A percentile compares a stretch with the other conserved stretches of the same genome.
Evolutionary conservation across 2,113 vertebrate genomes (phyloP).

Genomic region (Tupaia chinensis): DNA sequence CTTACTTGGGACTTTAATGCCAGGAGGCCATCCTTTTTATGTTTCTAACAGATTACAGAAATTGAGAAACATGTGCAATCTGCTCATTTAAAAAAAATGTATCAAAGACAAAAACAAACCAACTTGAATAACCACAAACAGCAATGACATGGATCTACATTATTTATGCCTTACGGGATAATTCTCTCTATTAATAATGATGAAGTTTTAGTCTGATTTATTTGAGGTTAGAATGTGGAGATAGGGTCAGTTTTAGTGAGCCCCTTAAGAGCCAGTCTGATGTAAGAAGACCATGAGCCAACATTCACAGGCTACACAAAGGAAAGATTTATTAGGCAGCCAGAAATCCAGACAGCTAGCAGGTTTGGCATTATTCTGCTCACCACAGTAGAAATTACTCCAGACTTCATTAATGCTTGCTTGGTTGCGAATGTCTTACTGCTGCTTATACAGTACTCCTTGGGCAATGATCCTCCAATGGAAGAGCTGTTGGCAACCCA

Average conservation of each 20-base stretch:
- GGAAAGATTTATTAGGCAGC: constrained; percentile 78
- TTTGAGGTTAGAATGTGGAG: constrained; percentile 34
- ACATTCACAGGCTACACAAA: constrained; percentile 76
- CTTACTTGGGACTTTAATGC: background rate
- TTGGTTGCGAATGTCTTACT: constrained; percentile 84
- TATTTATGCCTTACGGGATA: background rate
- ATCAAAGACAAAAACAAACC: constrained; percentile 2
- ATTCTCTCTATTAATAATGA: background rate
- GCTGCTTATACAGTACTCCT: constrained; percentile 76
- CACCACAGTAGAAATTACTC: constrained; percentile 86
- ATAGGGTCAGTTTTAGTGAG: constrained; percentile 65
- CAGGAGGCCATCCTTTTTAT: background rate
- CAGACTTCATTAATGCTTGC: constrained; percentile 85
- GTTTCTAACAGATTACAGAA: constrained; percentile 35
- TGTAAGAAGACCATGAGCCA: constrained; percentile 72
- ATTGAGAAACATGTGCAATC: background rate
- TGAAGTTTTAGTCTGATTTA: background rate
- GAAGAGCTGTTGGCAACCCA: constrained; percentile 76
- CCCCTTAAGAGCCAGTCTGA: constrained; percentile 66
- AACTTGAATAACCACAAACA: background rate
- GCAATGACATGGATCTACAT: background rate
- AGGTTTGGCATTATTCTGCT: constrained; percentile 85
- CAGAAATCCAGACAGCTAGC: constrained; percentile 85
- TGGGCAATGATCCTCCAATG: constrained; percentile 80
- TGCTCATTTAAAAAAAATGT: too few species aligned